Evolutionary conservation across 2,113 vertebrate genomes (phyloP), one percentile per base, ranked within the genome.

Genomic region (Mormyrus lacerda): DNA sequence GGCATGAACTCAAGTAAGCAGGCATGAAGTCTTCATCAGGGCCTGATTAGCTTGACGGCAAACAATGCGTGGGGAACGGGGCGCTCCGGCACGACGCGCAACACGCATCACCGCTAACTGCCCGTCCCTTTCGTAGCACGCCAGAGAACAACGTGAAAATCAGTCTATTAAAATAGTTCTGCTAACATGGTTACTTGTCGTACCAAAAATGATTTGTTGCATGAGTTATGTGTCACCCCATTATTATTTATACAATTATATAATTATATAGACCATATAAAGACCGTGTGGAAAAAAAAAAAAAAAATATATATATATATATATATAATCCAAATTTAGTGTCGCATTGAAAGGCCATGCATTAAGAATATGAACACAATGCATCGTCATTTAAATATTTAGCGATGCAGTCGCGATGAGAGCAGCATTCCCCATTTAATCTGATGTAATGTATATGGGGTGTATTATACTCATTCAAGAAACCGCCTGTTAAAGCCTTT

Each of bases 401-500:
- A 44, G 31, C 61, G 39, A 87, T 65, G 61, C 7, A 47, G 87
- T 17, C 61, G 17, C 17, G 13, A n/a, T 73, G 44, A 73, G 51
- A 89, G 0, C 47, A 89, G 35, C 51, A 39, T 21, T 83, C 19
- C 35, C 73, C 31, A 89, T 55, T 51, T 27, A 45, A 83, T 47
- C 88, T 44, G 15, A 48, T 55, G 50, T 45, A 87, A 84, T 27
- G 88, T 92, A 89, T 91, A 91, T 92, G 19, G 50, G 88, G 89
- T 91, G 91, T 91, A 93, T 93, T 94, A 93, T 93, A 93, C 92
- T 92, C 92, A 93, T 93, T 91, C 91, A 93, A 79, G 73, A 79
- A 19, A 79, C 73, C 10, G 73, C 35, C 35, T 27, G 83, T 27
- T 85, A 42, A 76, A 47, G 24, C 83, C 83, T 27, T 45, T 93